Base-by-base conservation (phyloP, 2,888 invertebrate genomes). In the Athripsodes cinereus region DNA sequence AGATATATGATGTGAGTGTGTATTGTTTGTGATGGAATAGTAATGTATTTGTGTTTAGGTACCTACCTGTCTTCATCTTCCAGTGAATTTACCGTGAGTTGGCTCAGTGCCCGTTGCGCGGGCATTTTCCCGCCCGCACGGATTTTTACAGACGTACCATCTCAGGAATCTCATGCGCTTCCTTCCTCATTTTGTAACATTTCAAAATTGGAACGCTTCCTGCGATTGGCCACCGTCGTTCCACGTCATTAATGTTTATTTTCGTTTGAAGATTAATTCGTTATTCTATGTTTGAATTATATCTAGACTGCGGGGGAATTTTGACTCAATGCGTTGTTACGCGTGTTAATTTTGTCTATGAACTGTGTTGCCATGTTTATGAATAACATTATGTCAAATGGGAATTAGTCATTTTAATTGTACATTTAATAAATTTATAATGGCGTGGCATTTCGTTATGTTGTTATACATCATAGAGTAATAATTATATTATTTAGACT, bases 161-260 rank as follows among this genome's bases (percentile, higher is more conserved):
- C 21, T 20, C 20, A 20, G 47, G 47, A 47, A 47, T 47, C 21
- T 47, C 21, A 21, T 20, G 47, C 47, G 47, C 47, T 47, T 47
- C 47, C 47, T 47, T 47, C 47, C 47, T 47, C 40, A 40, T 40
- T 40, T 40, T 40, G 40, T 40, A 40, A 40, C 40, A 40, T 40
- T 40, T 40, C 40, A 40, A 40, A 40, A 40, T 40, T 40, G 40
- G 40, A 40, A 40, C 40, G 40, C 16, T 40, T 40, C 40, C 40
- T 40, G 40, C 40, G 13, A 40, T n/a, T 16, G 16, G n/a, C 13
- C 40, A 40, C 40, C 40, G 40, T 13, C 40, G 40, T 40, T 40
- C 3, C 40, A 40, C 40, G 40, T 40, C 40, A 40, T 40, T 40
- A 40, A 40, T 40, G 40, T 5, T 40, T 40, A 40, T 40, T 40